These are phyloP conservation scores for Dascillus cervinus DNA, from an alignment of 2,888 invertebrate species.

Conservation along the genomic window DNA sequence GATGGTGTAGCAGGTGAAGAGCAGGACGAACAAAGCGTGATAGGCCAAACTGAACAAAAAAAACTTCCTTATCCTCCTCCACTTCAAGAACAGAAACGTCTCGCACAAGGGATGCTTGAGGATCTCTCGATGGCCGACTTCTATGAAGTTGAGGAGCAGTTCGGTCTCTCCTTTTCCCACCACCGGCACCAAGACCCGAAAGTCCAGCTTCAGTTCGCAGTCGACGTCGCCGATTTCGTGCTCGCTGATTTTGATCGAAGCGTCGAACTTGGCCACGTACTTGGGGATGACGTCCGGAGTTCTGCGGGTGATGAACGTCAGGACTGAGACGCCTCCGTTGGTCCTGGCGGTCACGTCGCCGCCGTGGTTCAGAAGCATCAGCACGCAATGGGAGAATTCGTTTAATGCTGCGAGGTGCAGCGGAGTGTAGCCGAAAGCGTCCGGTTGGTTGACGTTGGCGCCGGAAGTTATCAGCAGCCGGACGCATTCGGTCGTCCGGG, in stretches of 20 bases:
- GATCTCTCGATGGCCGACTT: constrained; percentile 72
- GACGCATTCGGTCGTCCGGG: constrained; percentile 63
- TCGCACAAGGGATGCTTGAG: constrained; percentile 79
- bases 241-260: constrained; percentile 70
- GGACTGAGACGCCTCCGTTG: constrained; percentile 70
- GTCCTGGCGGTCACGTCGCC: constrained; percentile 76
- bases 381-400: constrained; percentile 70
- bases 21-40: constrained; percentile 65
- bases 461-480: constrained; percentile 56
- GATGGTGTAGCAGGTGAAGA: constrained; percentile 66
- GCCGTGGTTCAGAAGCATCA: constrained; percentile 65
- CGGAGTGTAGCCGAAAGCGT: constrained; percentile 77
- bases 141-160: constrained; percentile 62
- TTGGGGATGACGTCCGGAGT: constrained; percentile 76
- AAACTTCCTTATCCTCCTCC: constrained; percentile 74
- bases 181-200: constrained; percentile 55
- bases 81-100: constrained; percentile 76
- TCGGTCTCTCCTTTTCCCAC: constrained; percentile 61
- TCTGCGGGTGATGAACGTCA: constrained; percentile 75
- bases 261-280: constrained; percentile 54
- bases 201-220: constrained; percentile 68
- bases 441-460: constrained; percentile 67
- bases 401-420: constrained; percentile 77
- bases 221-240: constrained; percentile 82
- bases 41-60: constrained; percentile 72